phyloP scores from a whole-genome alignment of 1,140 invertebrate species.

The Hypsibius dujardini region DNA sequence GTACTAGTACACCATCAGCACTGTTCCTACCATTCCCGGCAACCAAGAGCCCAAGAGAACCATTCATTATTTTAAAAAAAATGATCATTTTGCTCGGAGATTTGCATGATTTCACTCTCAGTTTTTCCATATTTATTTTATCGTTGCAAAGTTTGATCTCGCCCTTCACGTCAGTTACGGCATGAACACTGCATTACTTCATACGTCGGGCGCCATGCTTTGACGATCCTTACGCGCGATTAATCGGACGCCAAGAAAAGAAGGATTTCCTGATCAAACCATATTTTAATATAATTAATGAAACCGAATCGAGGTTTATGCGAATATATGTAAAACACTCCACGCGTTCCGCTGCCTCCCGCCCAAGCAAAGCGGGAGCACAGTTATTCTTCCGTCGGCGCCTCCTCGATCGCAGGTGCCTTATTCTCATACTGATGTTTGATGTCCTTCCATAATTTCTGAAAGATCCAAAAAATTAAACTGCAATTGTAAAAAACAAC shows the following conservation, averaged over 20 bases:
- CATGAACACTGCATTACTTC: too few relatives aligned
- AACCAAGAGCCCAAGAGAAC: background rate
- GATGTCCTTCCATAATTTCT: slow-evolving; percentile 67
- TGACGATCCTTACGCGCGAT: too few relatives aligned
- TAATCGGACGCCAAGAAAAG: background rate
- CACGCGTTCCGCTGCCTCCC: background rate
- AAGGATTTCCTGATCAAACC: background rate
- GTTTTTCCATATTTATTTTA: too few relatives aligned
- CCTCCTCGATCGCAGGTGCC: slow-evolving; percentile 8
- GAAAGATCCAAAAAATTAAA: background rate
- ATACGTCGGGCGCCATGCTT: too few relatives aligned
- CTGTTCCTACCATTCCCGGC: background rate
- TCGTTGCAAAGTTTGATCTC: too few relatives aligned
- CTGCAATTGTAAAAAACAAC: too few relatives aligned
- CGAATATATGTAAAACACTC: background rate
- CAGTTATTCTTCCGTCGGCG: background rate
- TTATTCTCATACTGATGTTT: slow-evolving; percentile 44
- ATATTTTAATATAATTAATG: background rate
- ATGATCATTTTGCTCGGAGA: background rate
- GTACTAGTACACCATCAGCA: background rate
- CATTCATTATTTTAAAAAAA: background rate
- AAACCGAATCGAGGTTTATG: background rate
- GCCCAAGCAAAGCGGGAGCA: background rate
- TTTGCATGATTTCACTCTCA: too few relatives aligned
- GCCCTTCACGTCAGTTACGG: too few relatives aligned